A percentile compares a stretch with the other conserved stretches of the same genome.
phyloP scores from a whole-genome alignment of 2,797 vertebrate species.

The Muraenolepis orangiensis region DNA sequence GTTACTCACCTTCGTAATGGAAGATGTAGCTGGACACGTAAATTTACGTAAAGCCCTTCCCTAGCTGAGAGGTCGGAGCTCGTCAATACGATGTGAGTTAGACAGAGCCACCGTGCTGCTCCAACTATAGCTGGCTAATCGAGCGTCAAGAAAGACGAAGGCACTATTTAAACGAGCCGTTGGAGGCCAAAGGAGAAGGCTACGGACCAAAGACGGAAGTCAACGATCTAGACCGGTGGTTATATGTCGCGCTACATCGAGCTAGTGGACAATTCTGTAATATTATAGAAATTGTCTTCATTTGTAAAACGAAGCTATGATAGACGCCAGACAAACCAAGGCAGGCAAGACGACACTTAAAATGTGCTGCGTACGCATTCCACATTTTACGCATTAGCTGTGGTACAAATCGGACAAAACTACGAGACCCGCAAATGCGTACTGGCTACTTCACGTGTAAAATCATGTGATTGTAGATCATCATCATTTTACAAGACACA shows the following conservation, averaged over 20 bases:
- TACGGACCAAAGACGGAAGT: not conserved
- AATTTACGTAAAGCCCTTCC: not conserved
- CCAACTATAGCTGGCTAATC: not conserved
- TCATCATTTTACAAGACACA: not conserved
- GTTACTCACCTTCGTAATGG: not conserved
- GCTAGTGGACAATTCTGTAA: not conserved
- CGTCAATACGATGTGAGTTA: not conserved
- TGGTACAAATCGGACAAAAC: too few relatives aligned
- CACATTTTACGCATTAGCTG: too few relatives aligned
- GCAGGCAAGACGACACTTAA: too few relatives aligned
- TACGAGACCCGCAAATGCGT: too few relatives aligned
- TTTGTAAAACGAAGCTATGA: too few relatives aligned
- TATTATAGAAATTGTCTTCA: not conserved
- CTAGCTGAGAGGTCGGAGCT: not conserved
- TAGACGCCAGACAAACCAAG: too few relatives aligned
- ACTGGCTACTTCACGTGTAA: too few relatives aligned
- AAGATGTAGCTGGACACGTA: not conserved
- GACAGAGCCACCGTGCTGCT: not conserved
- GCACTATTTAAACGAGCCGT: too few relatives aligned
- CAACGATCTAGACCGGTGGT: not conserved
- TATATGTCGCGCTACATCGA: not conserved
- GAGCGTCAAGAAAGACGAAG: not conserved
- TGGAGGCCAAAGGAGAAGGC: not conserved
- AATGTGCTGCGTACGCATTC: too few relatives aligned
- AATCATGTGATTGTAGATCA: not conserved